A percentile compares a stretch with the other conserved stretches of the same genome.
These are phyloP conservation scores for Melanotaenia nigrans DNA, from an alignment of 2,797 vertebrate genomes.

Conservation along the genomic window DNA sequence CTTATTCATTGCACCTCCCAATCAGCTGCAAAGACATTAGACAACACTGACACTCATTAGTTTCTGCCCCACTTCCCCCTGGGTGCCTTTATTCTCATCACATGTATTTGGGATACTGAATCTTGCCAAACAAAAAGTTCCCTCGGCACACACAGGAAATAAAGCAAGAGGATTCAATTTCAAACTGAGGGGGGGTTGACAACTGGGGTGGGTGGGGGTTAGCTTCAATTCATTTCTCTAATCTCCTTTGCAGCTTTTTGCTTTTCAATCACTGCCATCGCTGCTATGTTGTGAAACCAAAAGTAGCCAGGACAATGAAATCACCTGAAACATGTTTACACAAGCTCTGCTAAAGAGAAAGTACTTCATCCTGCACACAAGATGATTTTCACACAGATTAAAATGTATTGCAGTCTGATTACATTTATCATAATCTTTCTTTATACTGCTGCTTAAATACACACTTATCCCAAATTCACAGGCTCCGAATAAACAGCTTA, in stretches of 20 bases:
- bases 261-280: not conserved
- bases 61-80: slow-evolving; percentile 83
- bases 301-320: slow-evolving; percentile 20
- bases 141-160: slow-evolving; percentile 36
- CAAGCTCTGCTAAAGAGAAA: slow-evolving; percentile 4
- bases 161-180: slow-evolving; percentile 42
- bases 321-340: slow-evolving; percentile 18
- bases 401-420: not conserved
- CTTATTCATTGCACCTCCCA: slow-evolving; percentile 66
- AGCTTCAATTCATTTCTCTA: not conserved
- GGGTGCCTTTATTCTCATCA: slow-evolving; percentile 69
- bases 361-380: not conserved
- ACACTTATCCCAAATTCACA: not conserved
- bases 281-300: slow-evolving; percentile 4
- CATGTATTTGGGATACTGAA: slow-evolving; percentile 65
- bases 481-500: not conserved
- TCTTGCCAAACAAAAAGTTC: slow-evolving; percentile 68
- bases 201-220: slow-evolving; percentile 11
- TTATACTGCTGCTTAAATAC: not conserved
- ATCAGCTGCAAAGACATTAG: slow-evolving; percentile 70
- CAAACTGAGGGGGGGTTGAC: slow-evolving; percentile 23
- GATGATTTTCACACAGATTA: not conserved
- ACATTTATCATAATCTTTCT: not conserved
- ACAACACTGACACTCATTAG: slow-evolving; percentile 66
- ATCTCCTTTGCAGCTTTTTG: slow-evolving; percentile 13